These are phyloP conservation scores for Schrankia costaestrigalis DNA, from an alignment of 2,888 invertebrate genomes.

Conservation along the genomic window DNA sequence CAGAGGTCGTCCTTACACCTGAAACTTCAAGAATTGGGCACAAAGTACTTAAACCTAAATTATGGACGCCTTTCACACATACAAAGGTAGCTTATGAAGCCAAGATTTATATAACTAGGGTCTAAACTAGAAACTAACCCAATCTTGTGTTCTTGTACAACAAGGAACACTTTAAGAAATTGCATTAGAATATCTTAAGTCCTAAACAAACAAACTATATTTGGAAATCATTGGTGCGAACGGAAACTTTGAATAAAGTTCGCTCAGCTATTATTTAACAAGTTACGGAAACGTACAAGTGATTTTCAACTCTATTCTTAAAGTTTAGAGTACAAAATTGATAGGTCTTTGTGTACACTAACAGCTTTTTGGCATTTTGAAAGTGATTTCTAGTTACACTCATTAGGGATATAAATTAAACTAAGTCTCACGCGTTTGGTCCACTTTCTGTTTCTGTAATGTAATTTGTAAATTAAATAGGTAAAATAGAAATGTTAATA, in stretches of 20 bases:
- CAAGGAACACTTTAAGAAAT: slow-evolving; percentile 34
- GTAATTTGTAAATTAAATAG: no score
- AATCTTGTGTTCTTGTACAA: no score
- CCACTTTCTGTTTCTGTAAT: no score
- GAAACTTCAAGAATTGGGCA: background rate
- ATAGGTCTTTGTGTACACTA: no score
- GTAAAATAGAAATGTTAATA: no score
- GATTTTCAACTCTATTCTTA: no score
- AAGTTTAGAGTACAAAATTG: no score
- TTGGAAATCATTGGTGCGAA: slow-evolving; percentile 51
- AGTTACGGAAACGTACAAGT: no score
- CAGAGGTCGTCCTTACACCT: no score
- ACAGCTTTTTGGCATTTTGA: no score
- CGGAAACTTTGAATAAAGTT: slow-evolving; percentile 41
- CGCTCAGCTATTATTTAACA: slow-evolving; percentile 10
- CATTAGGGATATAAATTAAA: slow-evolving; percentile 43
- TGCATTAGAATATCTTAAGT: slow-evolving; percentile 42
- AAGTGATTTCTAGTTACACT: no score
- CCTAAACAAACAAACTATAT: slow-evolving; percentile 62
- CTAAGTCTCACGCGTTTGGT: slow-evolving; percentile 29
- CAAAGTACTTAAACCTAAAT: slow-evolving; percentile 3
- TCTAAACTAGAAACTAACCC: slow-evolving; percentile 16
- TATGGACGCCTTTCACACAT: slow-evolving; percentile 3
- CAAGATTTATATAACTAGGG: slow-evolving; percentile 20
- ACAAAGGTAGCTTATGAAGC: background rate